Evolutionary conservation across 2,888 invertebrate species (phyloP), one percentile per base, ranked within the genome.

Genomic region (Drosophila helvetica): DNA sequence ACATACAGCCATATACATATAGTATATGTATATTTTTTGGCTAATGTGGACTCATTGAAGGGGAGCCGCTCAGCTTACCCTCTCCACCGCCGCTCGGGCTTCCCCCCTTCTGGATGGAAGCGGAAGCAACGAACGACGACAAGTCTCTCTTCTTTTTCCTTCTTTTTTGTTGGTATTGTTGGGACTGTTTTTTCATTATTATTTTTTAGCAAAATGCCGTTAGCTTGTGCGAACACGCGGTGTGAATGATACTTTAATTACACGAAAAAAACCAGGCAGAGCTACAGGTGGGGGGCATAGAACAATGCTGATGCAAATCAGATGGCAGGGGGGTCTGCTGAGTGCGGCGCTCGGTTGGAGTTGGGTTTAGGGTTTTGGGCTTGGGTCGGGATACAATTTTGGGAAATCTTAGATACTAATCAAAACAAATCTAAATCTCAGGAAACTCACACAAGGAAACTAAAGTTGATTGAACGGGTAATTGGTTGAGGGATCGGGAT

Each of bases 161-260:
- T 38, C 27, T 47, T 42, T 43, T 61, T 50, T 70, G 47, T 65
- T 67, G 64, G 60, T 60, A 42, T 78, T 65, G 53, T 43, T 61
- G 30, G 54, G 57, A 51, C 22, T 63, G 62, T 59, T 51, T 75
- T 65, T 67, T 65, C 78, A 61, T 75, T 76, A 78, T 79, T 85
- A 77, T 87, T 78, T 84, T 88, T 86, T 77, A 86, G 86, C 86
- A 88, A 88, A 85, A 83, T 69, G 63, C 85, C 85, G 85, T 85
- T 85, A 86, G 86, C 67, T 78, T 88, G 86, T 83, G 86, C 88
- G 86, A 85, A 76, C 88, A 83, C 75, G 50, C 88, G 86, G 86
- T 85, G 85, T 88, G 85, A 86, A 85, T 85, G 86, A 85, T 85
- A 85, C 88, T 88, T 88, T 85, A 88, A 85, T 85, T 88, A 76